Evolutionary conservation across 2,113 vertebrate genomes (phyloP).

Genomic region (Erythrocebus patas): DNA sequence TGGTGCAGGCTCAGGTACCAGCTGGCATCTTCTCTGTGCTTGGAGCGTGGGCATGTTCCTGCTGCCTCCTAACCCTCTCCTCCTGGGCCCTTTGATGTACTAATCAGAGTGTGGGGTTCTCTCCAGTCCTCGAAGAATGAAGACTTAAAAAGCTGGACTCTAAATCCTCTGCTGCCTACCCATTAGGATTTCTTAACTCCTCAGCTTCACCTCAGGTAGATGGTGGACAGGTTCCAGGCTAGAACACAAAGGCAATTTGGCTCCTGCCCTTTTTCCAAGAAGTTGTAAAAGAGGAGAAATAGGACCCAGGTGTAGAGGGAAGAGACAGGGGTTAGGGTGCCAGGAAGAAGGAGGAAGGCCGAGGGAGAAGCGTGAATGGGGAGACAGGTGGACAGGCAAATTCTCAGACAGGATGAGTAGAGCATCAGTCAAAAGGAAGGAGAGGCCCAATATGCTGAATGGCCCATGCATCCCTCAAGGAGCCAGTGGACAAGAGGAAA

Average conservation of each 20-base stretch:
- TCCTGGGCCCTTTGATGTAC: background rate
- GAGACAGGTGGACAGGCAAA: background rate
- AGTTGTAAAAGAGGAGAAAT: background rate
- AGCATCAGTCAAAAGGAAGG: background rate
- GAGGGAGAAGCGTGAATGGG: background rate
- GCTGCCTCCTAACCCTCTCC: background rate
- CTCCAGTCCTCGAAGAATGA: background rate
- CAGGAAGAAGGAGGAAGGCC: background rate
- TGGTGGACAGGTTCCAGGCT: background rate
- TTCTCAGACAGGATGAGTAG: background rate
- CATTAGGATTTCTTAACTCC: background rate
- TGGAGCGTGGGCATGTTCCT: background rate
- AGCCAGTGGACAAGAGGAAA: background rate
- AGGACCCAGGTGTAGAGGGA: background rate
- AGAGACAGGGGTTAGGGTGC: background rate
- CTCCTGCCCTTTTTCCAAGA: background rate
- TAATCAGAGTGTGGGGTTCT: background rate
- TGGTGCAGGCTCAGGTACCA: background rate
- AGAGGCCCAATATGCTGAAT: rapidly evolving
- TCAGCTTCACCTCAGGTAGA: background rate
- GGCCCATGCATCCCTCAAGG: background rate
- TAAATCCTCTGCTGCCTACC: background rate
- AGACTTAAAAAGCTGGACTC: background rate
- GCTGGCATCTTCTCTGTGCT: background rate
- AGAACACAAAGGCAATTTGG: background rate